Percentiles rank a stretch among this genome's conserved stretches.
These are phyloP conservation scores for Hormaphis cornu DNA, from an alignment of 1,140 invertebrate genomes.

Conservation along the genomic window DNA sequence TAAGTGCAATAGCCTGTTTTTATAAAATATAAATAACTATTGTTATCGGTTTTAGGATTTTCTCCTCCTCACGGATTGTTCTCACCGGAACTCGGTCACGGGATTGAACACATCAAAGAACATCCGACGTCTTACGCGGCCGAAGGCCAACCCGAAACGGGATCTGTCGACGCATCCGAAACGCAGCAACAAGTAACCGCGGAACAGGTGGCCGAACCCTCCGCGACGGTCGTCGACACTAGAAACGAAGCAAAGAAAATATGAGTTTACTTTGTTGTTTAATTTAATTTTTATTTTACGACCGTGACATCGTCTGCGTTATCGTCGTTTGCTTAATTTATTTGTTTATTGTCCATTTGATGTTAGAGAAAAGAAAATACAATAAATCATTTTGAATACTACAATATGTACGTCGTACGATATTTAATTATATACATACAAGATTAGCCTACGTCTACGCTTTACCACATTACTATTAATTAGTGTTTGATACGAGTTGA, in stretches of 20 bases:
- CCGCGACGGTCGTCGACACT: neutral
- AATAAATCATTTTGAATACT: too few species aligned
- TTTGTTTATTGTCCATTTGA: too few species aligned
- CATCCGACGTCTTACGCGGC: neutral
- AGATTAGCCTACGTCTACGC: too few species aligned
- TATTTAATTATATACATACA: too few species aligned
- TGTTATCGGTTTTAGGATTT: constrained; percentile 8
- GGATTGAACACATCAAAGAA: neutral
- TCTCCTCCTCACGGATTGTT: neutral
- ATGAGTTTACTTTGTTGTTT: neutral
- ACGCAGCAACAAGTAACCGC: neutral
- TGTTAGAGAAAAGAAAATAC: too few species aligned
- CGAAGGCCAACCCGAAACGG: neutral
- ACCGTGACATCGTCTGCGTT: too few species aligned
- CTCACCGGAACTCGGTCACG: neutral
- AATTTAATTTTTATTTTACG: too few species aligned
- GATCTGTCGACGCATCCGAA: neutral
- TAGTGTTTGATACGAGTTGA: too few species aligned
- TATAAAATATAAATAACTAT: too few species aligned
- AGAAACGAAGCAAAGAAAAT: neutral
- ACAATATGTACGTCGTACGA: too few species aligned
- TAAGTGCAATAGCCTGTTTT: too few species aligned
- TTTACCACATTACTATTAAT: too few species aligned
- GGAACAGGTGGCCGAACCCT: neutral
- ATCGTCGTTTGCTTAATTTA: neutral